Evolutionary conservation across 2,113 vertebrate genomes (phyloP), one percentile per base, ranked within the genome.

Genomic region (Circaetus gallicus): DNA sequence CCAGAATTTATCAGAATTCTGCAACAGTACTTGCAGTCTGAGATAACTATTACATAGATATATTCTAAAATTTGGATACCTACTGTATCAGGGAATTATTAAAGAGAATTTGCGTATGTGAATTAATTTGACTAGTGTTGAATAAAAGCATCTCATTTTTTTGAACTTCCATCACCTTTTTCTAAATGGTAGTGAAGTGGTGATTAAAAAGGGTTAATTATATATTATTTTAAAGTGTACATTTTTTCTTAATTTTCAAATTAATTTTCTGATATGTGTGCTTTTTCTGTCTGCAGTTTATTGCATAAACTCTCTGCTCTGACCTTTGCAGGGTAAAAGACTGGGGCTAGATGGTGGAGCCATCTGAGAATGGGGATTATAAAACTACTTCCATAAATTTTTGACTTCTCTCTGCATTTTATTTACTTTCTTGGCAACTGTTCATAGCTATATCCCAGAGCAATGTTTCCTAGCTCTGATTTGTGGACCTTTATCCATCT

Each of bases 201-300:
- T 91, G 93, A 97, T 97, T 97, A 95, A 96, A 97, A 96, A 85
- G 63, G 89, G 82, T 85, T 96, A 95, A 89, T 93, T 96, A 94
- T 81, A 34, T 83, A 89, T 95, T 95, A 67, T 86, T 97, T 77
- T 95, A 83, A 90, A 97, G 91, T 78, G 95, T 96, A 94, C 85
- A 62, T 94, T 90, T 97, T 43, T 84, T 89, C 89, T 76, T 66
- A 69, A 89, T 91, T 96, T 97, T 97, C 58, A 95, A 91, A 93
- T 86, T 86, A 95, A 93, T 83, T 97, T 96, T 78, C 34, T 92
- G 66, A 82, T 89, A 86, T 74, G 61, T 34, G 25, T 56, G 45
- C 55, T 79, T 72, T 61, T 86, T 40, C 31, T 62, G 43, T 58
- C 66, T 80, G 62, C 73, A 59, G 29, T 80, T 90, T 88, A 65